Evolutionary conservation across 2,797 vertebrate genomes (phyloP), one percentile per base, ranked within the genome.

Genomic region (Pogonophryne albipinna): DNA sequence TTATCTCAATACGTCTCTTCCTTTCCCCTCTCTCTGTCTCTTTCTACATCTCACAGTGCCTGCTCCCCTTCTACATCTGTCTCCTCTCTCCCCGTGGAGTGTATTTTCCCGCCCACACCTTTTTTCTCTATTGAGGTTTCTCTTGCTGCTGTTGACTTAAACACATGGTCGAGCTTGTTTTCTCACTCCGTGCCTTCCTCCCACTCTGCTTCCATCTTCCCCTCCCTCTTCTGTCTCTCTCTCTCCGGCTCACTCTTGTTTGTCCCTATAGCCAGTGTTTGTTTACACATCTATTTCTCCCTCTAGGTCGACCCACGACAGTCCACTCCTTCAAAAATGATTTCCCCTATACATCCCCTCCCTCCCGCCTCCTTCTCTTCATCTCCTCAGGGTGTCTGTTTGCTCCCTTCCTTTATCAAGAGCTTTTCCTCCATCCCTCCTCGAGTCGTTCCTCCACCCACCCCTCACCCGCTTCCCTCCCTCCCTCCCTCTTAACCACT

Each of bases 131-230:
- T 85, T 89, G 91, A 89, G 91, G 85, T 91, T 87, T 87, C 82
- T 92, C 89, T 85, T 79, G 83, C 90, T 46, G 72, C 73, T 92
- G 89, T 93, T 91, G 91, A 93, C 91, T 92, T 89, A 92, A 91
- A 92, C 91, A 92, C 91, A 90, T 84, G 91, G 90, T 86, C 78
- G 69, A 86, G 90, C 87, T 91, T 91, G 89, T 91, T 92, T 88
- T 92, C 83, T 89, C 89, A 55, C 89, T 92, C 78, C 9, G 42
- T 68, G 79, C 72, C 74, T 85, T 93, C 87, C 88, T 93, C 89
- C 89, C 88, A 89, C 87, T 90, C 87, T 74, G 58, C 85, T 53
- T 64, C 82, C 76, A 76, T 82, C 82, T 64, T 62, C 71, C 82
- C 75, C 80, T 76, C 80, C 80, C 68, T 79, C 66, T 11, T 44